Percentiles rank a stretch among this genome's conserved stretches.
Evolutionary conservation across 2,888 invertebrate genomes (phyloP).

Genomic region (Brachynemurus nebulosus): DNA sequence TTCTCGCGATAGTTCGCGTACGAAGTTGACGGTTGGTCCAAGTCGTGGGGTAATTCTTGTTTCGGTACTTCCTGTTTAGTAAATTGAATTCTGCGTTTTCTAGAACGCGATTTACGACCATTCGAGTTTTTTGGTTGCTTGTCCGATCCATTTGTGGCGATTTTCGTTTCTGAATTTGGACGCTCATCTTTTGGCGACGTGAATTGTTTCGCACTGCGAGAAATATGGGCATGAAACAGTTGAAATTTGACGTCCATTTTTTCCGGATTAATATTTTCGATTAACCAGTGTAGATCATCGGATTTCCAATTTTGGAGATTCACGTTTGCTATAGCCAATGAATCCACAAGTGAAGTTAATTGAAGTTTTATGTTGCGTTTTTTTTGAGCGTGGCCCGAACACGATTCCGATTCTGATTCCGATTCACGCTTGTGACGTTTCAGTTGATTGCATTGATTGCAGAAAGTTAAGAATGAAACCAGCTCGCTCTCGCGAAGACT

Average conservation of each 20-base stretch:
- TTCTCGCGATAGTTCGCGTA: neutral
- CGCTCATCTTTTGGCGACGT: too few species aligned
- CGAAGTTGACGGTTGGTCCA: neutral
- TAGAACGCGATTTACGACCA: too few species aligned
- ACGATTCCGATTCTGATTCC: neutral
- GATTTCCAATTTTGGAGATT: neutral
- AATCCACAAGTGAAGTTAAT: neutral
- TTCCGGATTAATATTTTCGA: neutral
- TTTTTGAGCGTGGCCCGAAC: neutral
- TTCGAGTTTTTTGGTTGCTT: too few species aligned
- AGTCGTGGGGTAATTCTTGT: neutral
- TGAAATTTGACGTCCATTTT: neutral
- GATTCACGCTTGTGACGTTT: too few species aligned
- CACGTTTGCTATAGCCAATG: neutral
- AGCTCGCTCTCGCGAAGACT: neutral
- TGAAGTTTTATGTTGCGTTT: neutral
- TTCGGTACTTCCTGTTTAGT: neutral
- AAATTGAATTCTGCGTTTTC: too few species aligned
- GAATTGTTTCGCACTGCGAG: too few species aligned
- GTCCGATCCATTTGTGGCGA: too few species aligned
- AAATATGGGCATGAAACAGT: too few species aligned
- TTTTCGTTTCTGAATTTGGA: too few species aligned
- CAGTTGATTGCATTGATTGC: too few species aligned
- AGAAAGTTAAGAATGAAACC: neutral
- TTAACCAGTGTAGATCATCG: neutral